These are phyloP conservation scores for Dicyrtoma fusca DNA, from an alignment of 2,888 invertebrate species.

Conservation along the genomic window DNA sequence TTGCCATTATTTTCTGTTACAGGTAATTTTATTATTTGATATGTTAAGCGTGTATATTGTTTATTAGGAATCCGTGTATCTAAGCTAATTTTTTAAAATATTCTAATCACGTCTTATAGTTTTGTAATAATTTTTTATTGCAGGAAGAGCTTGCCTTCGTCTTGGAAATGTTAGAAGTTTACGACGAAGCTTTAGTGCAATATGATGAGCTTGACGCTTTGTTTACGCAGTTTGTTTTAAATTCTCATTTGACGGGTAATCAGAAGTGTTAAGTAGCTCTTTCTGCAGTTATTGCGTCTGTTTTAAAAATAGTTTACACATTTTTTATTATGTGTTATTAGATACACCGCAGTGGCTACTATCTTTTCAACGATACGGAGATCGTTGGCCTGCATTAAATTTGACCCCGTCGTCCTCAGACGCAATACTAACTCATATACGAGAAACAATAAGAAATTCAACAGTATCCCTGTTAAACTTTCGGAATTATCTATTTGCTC, in stretches of 20 bases:
- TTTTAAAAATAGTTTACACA: neutral
- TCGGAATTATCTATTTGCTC: constrained; percentile 88
- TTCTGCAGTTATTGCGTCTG: too few relatives aligned
- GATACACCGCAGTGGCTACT: constrained; percentile 84
- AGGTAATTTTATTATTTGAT: constrained; percentile 64
- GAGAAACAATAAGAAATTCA: constrained; percentile 55
- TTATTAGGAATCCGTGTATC: too few relatives aligned
- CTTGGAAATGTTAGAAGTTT: constrained; percentile 88
- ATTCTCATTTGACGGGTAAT: constrained; percentile 79
- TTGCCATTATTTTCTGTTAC: constrained; percentile 89
- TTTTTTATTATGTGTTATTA: constrained; percentile 56
- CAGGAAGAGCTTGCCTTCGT: constrained; percentile 95
- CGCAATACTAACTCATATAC: constrained; percentile 45
- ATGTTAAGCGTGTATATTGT: too few relatives aligned
- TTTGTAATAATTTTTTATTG: constrained; percentile 29
- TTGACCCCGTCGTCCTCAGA: constrained; percentile 57
- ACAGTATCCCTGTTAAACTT: constrained; percentile 75
- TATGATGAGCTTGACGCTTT: constrained; percentile 97
- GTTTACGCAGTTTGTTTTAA: constrained; percentile 93
- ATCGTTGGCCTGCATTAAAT: constrained; percentile 81
- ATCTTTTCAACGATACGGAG: constrained; percentile 77
- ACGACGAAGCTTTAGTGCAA: constrained; percentile 92
- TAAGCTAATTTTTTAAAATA: too few relatives aligned
- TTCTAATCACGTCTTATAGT: constrained; percentile 1
- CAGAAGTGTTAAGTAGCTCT: too few relatives aligned